Percentiles rank a stretch among this genome's conserved stretches.
These are phyloP conservation scores for Halcyon smyrnensis DNA, from an alignment of 2,797 vertebrate genomes.

Conservation along the genomic window DNA sequence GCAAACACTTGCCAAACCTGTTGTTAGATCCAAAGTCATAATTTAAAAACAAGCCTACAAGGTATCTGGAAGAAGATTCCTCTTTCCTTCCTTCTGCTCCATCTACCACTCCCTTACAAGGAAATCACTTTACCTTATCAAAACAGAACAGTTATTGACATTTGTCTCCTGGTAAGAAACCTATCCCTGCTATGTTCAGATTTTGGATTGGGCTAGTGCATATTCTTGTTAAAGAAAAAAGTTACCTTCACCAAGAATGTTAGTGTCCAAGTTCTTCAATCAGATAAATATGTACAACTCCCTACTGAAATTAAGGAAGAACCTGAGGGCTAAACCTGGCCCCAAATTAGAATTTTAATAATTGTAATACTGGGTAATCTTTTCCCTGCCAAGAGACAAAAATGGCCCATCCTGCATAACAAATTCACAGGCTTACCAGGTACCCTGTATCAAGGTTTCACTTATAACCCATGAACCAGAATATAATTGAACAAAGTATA, in stretches of 20 bases:
- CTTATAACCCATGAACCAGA: neutral
- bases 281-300: constrained; percentile 43
- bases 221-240: neutral
- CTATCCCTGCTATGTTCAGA: neutral
- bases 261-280: constrained; percentile 35
- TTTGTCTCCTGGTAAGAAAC: constrained; percentile 33
- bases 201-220: neutral
- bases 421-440: neutral
- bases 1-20: constrained; percentile 81
- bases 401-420: constrained; percentile 16
- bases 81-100: constrained; percentile 58
- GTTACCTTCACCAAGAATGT: neutral
- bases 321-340: constrained; percentile 45
- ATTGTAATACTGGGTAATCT: constrained; percentile 21
- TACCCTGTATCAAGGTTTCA: neutral
- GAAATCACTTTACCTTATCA: constrained; percentile 57
- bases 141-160: constrained; percentile 17
- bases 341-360: constrained; percentile 54
- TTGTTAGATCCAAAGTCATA: constrained; percentile 79
- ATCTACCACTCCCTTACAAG: constrained; percentile 43
- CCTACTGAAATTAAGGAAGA: constrained; percentile 58
- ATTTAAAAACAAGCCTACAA: constrained; percentile 80
- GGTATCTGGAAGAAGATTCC: constrained; percentile 74
- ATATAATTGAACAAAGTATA: neutral
- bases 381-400: constrained; percentile 29